Base-by-base conservation (phyloP, 2,888 invertebrate genomes). In the Sepioteuthis lessoniana region DNA sequence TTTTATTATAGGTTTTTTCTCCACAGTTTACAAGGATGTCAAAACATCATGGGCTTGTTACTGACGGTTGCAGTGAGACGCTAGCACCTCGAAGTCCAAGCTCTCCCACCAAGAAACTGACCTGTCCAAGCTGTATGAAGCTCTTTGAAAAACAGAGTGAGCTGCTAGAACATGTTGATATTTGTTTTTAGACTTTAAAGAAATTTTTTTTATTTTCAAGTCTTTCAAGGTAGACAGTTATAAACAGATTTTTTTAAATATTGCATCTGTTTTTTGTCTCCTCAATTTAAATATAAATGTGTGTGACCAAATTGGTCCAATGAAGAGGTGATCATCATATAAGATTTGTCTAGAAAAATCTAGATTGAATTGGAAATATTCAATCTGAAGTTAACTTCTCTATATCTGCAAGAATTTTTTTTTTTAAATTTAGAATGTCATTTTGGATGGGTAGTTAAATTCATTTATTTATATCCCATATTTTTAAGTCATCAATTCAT, bases 41-140 rank as follows among this genome's bases (percentile, higher is more conserved):
- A 13, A 76, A 76, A 76, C 76, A 76, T 76, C n/a, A n/a, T 35
- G 76, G 76, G n/a, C 76, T 76, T 16, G 76, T 35, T n/a, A 76
- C 76, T 4, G 76, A 76, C n/a, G 76, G 76, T 76, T 35, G 8
- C n/a, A 35, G 76, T 76, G 76, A 76, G n/a, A 76, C 76, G 0
- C 8, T 76, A 16, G 76, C 76, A 35, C 76, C 76, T 16, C 76
- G 76, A n/a, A 76, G 76, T 35, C 46, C n/a, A n/a, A 55, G 37
- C 90, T 76, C 93, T 28, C 42, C 90, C 60, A 93, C 42, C 90
- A 95, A 95, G 93, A 94, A 95, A 37, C 94, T 96, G 92, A 95
- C 95, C 35, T 96, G 96, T 94, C 96, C 96, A 4, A 96, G 96
- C 90, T 96, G 96, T 94, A 95, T 95, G 50, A 95, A 95, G 91